Conservation (phyloP, 2,113 vertebrate species). For the Narcine bancroftii region DNA sequence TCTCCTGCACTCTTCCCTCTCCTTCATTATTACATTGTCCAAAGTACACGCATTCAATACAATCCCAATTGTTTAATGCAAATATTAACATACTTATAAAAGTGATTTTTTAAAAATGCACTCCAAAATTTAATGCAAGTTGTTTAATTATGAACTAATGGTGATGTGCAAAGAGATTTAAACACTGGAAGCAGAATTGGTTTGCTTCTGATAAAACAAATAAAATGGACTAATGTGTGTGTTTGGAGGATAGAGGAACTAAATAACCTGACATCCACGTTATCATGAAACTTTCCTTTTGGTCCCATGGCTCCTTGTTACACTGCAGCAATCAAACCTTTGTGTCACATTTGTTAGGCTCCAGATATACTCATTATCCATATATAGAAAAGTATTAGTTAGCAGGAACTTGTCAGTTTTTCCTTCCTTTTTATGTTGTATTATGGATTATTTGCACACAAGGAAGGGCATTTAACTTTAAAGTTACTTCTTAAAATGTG, state of each 20-base stretch:
- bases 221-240: background rate
- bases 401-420: background rate
- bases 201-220: slow-evolving; percentile 1
- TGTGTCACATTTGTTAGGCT: background rate
- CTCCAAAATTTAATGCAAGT: background rate
- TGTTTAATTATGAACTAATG: background rate
- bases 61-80: background rate
- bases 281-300: slow-evolving; percentile 27
- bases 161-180: background rate
- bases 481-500: background rate
- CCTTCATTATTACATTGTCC: background rate
- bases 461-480: background rate
- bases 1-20: no score
- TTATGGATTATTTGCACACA: background rate
- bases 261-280: background rate
- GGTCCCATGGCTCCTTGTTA: background rate
- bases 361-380: background rate
- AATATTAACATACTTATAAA: background rate
- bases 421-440: background rate
- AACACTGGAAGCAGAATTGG: background rate
- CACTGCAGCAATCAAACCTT: background rate
- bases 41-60: background rate
- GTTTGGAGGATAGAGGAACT: background rate
- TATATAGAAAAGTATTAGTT: slow-evolving; percentile 24
- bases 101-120: background rate